phyloP scores from a whole-genome alignment of 1,140 invertebrate species.

The Dendroctonus ponderosae region DNA sequence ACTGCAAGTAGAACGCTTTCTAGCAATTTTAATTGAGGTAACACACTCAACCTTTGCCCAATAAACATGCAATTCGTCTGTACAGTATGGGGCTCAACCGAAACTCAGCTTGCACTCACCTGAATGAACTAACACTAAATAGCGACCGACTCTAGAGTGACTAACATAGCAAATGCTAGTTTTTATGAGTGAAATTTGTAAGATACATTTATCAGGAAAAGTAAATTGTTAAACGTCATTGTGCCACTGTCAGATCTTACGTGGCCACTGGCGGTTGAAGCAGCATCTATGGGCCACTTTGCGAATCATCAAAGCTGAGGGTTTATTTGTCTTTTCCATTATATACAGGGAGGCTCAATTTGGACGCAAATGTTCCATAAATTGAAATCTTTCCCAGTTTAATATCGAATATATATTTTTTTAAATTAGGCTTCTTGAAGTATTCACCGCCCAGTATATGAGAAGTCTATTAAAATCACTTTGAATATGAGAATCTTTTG shows the following conservation, averaged over 20 bases:
- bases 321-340: too few species aligned
- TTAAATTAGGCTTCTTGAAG: too few species aligned
- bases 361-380: too few species aligned
- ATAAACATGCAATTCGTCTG: not conserved
- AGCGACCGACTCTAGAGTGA: conserved; percentile 6
- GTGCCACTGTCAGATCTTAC: conserved; percentile 40
- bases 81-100: not conserved
- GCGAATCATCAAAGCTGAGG: too few species aligned
- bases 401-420: too few species aligned
- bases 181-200: not conserved
- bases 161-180: conserved; percentile 1
- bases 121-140: conserved; percentile 14
- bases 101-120: conserved; percentile 10
- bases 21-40: not conserved
- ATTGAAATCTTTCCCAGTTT: too few species aligned
- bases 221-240: conserved; percentile 37
- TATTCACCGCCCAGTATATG: too few species aligned
- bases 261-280: too few species aligned
- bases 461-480: too few species aligned
- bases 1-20: not conserved
- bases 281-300: too few species aligned
- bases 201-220: conserved; percentile 3
- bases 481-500: too few species aligned
- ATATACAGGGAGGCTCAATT: too few species aligned
- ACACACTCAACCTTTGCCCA: conserved; percentile 28